These are phyloP conservation scores for Macrosoma leucophasiata DNA, from an alignment of 2,888 invertebrate genomes.

Conservation along the genomic window DNA sequence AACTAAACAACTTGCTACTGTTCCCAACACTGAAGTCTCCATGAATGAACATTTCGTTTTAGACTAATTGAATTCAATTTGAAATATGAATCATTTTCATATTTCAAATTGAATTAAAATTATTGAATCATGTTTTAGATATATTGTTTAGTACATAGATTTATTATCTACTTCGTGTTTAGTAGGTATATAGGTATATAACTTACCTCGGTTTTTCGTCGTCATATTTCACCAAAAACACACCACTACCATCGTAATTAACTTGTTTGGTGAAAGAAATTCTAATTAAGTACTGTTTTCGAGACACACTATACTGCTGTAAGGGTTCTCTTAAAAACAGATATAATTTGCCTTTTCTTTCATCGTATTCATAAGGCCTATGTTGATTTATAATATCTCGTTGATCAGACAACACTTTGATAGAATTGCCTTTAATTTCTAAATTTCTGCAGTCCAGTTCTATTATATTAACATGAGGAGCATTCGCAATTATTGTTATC, in stretches of 20 bases:
- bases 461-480: constrained; percentile 47
- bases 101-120: too few species aligned
- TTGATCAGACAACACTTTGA: constrained; percentile 44
- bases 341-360: constrained; percentile 39
- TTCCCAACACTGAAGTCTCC: too few species aligned
- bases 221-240: constrained; percentile 50
- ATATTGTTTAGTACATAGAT: too few species aligned
- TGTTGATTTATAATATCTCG: constrained; percentile 45
- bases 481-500: constrained; percentile 58
- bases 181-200: too few species aligned
- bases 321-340: constrained; percentile 52
- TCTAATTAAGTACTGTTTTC: constrained; percentile 45
- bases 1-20: too few species aligned
- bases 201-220: constrained; percentile 32
- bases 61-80: too few species aligned
- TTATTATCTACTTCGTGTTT: too few species aligned
- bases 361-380: constrained; percentile 49
- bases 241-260: constrained; percentile 38
- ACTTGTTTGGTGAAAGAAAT: constrained; percentile 47
- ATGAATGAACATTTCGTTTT: too few species aligned
- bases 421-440: constrained; percentile 38
- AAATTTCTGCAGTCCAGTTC: constrained; percentile 54
- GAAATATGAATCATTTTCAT: too few species aligned
- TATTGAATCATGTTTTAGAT: too few species aligned
- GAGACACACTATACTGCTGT: constrained; percentile 36